Base-by-base conservation (phyloP, 2,113 vertebrate species). In the Phaethon lepturus region DNA sequence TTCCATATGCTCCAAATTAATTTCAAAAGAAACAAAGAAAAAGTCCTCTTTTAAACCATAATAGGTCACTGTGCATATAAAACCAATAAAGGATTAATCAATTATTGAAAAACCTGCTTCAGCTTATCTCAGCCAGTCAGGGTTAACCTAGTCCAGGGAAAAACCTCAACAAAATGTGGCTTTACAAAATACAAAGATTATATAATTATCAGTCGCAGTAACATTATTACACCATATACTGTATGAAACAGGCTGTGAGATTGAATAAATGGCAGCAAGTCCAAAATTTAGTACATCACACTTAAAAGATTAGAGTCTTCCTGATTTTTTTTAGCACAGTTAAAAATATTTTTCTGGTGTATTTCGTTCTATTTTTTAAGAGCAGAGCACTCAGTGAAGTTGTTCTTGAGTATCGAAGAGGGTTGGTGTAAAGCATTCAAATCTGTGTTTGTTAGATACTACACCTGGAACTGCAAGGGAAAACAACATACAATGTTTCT, bases 21-120 rank as follows among this genome's bases (percentile, higher is more conserved):
- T 64, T 78, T 60, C 0, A 59, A 90, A 59, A 78, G 2, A 85
- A 78, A 63, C 4, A 23, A 73, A 47, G 28, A 24, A 59, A 9
- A 22, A 9, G 3, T 29, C 6, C 1, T 71, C 7, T 81, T 35
- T 35, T 2, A 26, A 40, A 47, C 2, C 3, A 1, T 42, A 77
- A 25, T 40, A 66, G 28, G 5, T 77, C 59, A 59, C 5, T 45
- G 17, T 67, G 25, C 53, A 79, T 24, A 12, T 59, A 71, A 72
- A 53, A 44, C 5, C 9, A 49, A 38, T 4, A 17, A 67, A 33
- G 2, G 13, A 77, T 31, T 71, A 78, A 90, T 64, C 72, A 67
- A 86, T 66, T 77, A 86, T 10, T 84, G 35, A 71, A 89, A 93
- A 74, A 78, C 38, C 44, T 60, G 49, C 3, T 79, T 82, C 20